Conservation (phyloP, 1,140 invertebrate species). For the Drosophila pruinosa region DNA sequence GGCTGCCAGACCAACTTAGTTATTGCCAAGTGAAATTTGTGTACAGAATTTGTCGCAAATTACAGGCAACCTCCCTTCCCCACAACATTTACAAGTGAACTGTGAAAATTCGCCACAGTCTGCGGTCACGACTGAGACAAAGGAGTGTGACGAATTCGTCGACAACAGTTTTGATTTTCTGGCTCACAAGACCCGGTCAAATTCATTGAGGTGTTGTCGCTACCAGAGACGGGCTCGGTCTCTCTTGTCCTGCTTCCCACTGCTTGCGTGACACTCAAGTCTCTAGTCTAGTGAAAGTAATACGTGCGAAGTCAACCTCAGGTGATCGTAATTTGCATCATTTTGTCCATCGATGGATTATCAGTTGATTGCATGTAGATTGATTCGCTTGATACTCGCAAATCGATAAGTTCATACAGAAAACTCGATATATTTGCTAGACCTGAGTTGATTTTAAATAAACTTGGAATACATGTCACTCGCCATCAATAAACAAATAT, state of each 20-base stretch:
- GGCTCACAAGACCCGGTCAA: background rate
- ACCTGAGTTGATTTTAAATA: too few species aligned
- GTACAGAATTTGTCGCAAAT: conserved; percentile 66
- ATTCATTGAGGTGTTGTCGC: conserved; percentile 10
- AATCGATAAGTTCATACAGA: background rate
- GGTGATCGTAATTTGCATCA: background rate
- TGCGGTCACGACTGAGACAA: conserved; percentile 42
- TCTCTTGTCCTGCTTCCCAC: background rate
- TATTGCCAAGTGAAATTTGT: conserved; percentile 47
- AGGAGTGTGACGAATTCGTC: conserved; percentile 45
- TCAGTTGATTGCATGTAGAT: background rate
- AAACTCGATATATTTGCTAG: too few species aligned
- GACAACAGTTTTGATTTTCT: conserved; percentile 3
- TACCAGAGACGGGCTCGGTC: background rate
- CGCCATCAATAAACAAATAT: too few species aligned
- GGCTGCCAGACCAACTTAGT: conserved; percentile 17
- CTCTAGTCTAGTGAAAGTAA: background rate
- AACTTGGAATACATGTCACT: too few species aligned
- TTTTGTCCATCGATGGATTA: background rate
- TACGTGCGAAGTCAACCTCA: background rate
- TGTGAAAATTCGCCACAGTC: conserved; percentile 37
- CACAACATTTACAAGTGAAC: background rate
- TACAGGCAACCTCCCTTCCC: conserved; percentile 30
- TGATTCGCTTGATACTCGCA: too few species aligned
- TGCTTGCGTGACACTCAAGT: conserved; percentile 1